Percentiles rank a stretch among this genome's conserved stretches.
phyloP scores from a whole-genome alignment of 2,888 invertebrate species.

The Conus canariensis region DNA sequence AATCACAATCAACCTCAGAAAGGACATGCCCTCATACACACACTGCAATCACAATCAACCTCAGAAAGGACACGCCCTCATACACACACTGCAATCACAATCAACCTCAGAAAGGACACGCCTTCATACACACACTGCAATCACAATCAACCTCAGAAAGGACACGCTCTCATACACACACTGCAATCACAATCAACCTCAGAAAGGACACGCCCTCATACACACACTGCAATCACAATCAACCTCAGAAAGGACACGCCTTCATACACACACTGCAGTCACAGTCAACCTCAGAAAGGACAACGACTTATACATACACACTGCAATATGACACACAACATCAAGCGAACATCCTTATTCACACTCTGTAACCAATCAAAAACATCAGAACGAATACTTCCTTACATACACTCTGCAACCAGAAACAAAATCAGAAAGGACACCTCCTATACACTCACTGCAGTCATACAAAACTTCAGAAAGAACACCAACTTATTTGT shows the following conservation, averaged over 20 bases:
- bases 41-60: slow-evolving; percentile 81
- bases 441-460: slow-evolving; percentile 85
- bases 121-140: slow-evolving; percentile 85
- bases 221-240: slow-evolving; percentile 81
- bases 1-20: slow-evolving; percentile 79
- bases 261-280: slow-evolving; percentile 84
- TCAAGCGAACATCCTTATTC: too few species aligned
- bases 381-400: too few species aligned
- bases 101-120: slow-evolving; percentile 83
- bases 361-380: slow-evolving; percentile 81
- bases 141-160: slow-evolving; percentile 80
- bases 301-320: slow-evolving; percentile 84
- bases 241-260: slow-evolving; percentile 85
- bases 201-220: slow-evolving; percentile 86
- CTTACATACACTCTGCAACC: slow-evolving; percentile 81
- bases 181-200: slow-evolving; percentile 80
- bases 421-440: slow-evolving; percentile 81
- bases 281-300: slow-evolving; percentile 81
- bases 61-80: slow-evolving; percentile 85
- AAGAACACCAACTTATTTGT: too few species aligned
- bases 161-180: slow-evolving; percentile 85
- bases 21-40: slow-evolving; percentile 85
- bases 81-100: slow-evolving; percentile 83
- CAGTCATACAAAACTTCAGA: slow-evolving; percentile 50
- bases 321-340: slow-evolving; percentile 79